Base-by-base conservation (phyloP, 1,140 invertebrate species). In the Drosophila auraria region DNA sequence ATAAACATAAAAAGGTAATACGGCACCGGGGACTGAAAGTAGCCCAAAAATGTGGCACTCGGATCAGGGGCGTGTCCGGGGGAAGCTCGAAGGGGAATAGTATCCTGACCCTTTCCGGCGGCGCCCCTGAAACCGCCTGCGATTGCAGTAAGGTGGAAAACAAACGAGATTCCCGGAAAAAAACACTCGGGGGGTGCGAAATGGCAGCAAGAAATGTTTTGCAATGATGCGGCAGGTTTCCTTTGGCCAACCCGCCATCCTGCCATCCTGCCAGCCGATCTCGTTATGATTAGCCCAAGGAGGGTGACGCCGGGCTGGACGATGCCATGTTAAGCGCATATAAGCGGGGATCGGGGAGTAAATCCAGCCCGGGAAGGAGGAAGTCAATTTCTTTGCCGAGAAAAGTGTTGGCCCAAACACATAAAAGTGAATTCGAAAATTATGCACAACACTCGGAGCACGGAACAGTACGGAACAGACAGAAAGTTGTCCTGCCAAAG, bases 1-100 rank as follows among this genome's bases (percentile, higher is more conserved):
- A 84, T 87, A 87, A 87, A 87, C 83, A 89, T 87, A 87, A 87
- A 87, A 87, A 89, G 83, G 83, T 87, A 87, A 87, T 87, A 87
- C 66, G 84, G 78, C 83, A 83, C 84, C 63, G 69, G 83, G 83
- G 83, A 89, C 73, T 64, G 62, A n/a, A 56, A 47, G 54, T 45
- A 54, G 40, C 45, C 65, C 66, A 51, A 79, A 73, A 66, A 69
- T 78, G 75, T 78, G 75, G 74, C 75, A 78, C 38, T 78, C 56
- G 65, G 44, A 33, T 51, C 36, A 42, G 66, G 20, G 66, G 44
- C 44, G 66, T 71, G 65, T 12, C 66, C 56, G 38, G 38, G 68
- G 25, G 33, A 47, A 49, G 12, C 36, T 59, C 23, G 27, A 23
- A 17, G 30, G 15, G 62, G 64, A 69, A 45, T 60, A 66, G 54